Conservation (phyloP, 2,113 vertebrate species). For the Steatornis caripensis region DNA sequence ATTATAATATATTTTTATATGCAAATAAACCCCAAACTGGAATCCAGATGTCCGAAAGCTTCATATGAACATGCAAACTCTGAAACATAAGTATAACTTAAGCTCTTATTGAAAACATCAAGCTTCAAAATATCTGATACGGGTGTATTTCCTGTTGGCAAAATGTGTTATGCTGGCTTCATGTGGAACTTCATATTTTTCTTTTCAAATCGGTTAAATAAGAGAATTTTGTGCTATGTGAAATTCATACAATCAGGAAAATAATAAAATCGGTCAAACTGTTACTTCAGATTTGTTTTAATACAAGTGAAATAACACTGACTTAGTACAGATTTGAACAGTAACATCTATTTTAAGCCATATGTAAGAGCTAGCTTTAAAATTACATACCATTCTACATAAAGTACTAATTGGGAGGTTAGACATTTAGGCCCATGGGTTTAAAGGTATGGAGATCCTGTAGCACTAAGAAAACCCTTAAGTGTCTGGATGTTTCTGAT, state of each 20-base stretch:
- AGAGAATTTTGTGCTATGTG: not conserved
- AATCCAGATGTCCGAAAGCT: constrained; percentile 24
- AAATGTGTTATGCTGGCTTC: not conserved
- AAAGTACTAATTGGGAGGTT: not conserved
- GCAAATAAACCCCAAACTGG: constrained; percentile 75
- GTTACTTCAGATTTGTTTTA: not conserved
- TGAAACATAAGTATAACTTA: not conserved
- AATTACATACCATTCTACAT: not conserved
- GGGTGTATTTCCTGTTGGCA: not conserved
- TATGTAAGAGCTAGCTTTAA: not conserved
- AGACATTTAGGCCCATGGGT: not conserved
- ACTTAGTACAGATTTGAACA: not conserved
- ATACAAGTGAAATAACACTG: not conserved
- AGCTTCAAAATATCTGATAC: not conserved
- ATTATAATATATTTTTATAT: constrained; percentile 98
- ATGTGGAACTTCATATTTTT: not conserved
- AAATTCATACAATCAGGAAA: not conserved
- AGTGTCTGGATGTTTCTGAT: not conserved
- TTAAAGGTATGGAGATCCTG: not conserved
- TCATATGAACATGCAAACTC: not conserved
- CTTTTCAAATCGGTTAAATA: not conserved
- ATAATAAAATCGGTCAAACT: not conserved
- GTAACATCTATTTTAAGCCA: not conserved
- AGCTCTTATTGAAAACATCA: not conserved
- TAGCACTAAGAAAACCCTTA: not conserved